phyloP scores from a whole-genome alignment of 2,113 vertebrate genomes.

The Maccullochella peelii region DNA sequence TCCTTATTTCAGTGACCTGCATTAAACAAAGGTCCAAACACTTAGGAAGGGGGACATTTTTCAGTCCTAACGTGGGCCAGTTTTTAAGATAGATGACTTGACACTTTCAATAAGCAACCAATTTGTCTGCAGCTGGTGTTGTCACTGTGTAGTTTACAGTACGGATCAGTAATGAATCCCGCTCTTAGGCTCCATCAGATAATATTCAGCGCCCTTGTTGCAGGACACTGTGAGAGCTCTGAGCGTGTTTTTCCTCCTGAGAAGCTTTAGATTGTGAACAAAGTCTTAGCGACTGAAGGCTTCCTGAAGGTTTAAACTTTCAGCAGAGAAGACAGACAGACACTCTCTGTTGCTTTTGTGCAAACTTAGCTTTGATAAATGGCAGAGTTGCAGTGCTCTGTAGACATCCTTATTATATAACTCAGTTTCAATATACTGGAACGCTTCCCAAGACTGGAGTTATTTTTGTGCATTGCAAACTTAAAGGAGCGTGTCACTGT shows the following conservation, averaged over 20 bases:
- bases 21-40: neutral
- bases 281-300: neutral
- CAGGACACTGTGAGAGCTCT: neutral
- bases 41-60: neutral
- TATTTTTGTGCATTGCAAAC: neutral
- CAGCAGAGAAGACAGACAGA: constrained; percentile 2
- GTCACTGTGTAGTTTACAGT: constrained; percentile 12
- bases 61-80: neutral
- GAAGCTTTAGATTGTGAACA: constrained; percentile 22
- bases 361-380: constrained; percentile 40
- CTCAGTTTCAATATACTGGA: neutral
- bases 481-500: neutral
- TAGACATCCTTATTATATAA: constrained; percentile 17
- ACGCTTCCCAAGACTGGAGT: neutral
- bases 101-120: constrained; percentile 22
- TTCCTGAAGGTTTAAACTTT: constrained; percentile 40
- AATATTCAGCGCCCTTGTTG: neutral
- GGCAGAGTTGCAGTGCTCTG: neutral
- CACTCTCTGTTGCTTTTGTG: constrained; percentile 9
- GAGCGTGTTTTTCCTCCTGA: neutral
- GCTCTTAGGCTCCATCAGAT: constrained; percentile 6
- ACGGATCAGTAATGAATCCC: constrained; percentile 18
- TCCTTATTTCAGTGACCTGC: neutral
- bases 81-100: constrained; percentile 41
- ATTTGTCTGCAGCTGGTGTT: constrained; percentile 35